Evolutionary conservation across 2,113 vertebrate genomes (phyloP), one percentile per base, ranked within the genome.

Genomic region (Petromus typicus): DNA sequence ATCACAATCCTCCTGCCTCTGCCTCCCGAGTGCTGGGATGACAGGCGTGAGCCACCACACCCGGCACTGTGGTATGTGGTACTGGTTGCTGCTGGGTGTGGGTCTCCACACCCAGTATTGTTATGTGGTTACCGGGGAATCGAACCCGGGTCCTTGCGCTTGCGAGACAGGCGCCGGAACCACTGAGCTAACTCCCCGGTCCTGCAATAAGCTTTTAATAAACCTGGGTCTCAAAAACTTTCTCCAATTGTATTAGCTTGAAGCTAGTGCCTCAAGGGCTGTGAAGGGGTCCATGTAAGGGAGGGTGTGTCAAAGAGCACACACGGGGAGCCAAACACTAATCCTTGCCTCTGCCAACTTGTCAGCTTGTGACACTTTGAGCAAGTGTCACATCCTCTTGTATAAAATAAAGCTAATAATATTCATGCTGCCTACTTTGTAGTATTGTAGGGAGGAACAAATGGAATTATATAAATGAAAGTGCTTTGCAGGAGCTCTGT

Each of bases 381-480:
- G 57, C 43, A 40, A 92, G 51, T 56, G 78, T 92, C 78, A 56
- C 76, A 76, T 43, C 86, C 51, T 54, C 75, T 23, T 12, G 1
- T 30, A 30, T 45, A 54, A 64, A 61, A 54, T 59, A 61, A 76
- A 93, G 84, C 81, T 57, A 45, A 32, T 73, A 69, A 83, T 32
- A 79, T 1, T 20, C 59, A n/a, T 1, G n/a, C 71, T 37, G 59
- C 88, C 69, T 51, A 20, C 90, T 56, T 69, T 17, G 43, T 59
- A 48, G 57, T 25, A 73, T 69, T 48, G 8, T 22, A 61, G 61
- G 18, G 76, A 81, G 76, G 66, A 61, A 76, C 57, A 27, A 73
- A 67, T 22, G 63, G 80, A 93, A 81, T 88, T 85, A 93, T 89
- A 80, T 56, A 95, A 96, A 88, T 93, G 85, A 14, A 79, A 63